Conservation (phyloP, 1,140 invertebrate genomes). For the Eumeta japonica region DNA sequence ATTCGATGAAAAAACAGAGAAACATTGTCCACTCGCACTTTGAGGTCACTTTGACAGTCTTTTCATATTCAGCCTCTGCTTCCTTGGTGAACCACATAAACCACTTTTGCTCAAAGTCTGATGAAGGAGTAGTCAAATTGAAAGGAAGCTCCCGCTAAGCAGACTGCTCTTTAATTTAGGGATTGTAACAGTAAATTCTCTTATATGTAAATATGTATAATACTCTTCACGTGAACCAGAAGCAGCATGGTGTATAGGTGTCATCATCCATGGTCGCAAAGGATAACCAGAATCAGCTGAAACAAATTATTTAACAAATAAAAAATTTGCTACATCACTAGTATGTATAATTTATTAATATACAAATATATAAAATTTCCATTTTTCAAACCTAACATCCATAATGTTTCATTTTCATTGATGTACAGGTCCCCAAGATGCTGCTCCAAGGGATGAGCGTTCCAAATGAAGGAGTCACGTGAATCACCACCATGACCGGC, state of each 20-base stretch:
- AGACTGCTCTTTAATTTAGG: no score
- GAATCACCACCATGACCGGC: conserved; percentile 10
- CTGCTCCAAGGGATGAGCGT: conserved; percentile 6
- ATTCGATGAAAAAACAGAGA: no score
- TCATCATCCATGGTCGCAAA: conserved; percentile 15
- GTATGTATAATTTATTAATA: no score
- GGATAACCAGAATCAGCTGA: conserved; percentile 20
- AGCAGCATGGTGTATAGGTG: conserved; percentile 13
- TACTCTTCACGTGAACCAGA: conserved; percentile 11
- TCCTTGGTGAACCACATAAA: no score
- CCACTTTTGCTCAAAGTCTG: no score
- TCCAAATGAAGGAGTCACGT: conserved; percentile 12
- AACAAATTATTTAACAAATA: conserved; percentile 7
- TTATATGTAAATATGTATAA: conserved; percentile 11
- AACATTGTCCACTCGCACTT: no score
- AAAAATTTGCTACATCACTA: background rate
- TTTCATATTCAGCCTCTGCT: no score
- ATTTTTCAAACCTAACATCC: conserved; percentile 8
- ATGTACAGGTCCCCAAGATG: no score
- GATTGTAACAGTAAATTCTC: no score
- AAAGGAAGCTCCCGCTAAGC: no score
- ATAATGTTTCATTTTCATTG: conserved; percentile 4
- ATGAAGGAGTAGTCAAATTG: no score
- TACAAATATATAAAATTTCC: background rate
- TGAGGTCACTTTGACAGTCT: no score